Conservation (phyloP, 2,113 vertebrate species). For the Burhinus bistriatus region DNA sequence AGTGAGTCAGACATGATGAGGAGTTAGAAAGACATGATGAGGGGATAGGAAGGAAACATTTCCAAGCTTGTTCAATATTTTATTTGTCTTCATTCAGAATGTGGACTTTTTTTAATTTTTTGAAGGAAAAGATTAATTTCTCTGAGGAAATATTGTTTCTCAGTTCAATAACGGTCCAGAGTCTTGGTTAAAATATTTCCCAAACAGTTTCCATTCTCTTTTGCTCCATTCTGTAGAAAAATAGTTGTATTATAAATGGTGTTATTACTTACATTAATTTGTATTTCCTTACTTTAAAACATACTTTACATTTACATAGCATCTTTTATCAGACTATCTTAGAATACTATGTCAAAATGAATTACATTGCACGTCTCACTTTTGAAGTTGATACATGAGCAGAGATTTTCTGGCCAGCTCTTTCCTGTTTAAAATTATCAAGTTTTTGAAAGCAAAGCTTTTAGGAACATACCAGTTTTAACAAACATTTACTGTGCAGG, state of each 20-base stretch:
- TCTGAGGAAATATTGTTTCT: background rate
- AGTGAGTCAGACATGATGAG: background rate
- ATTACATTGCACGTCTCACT: background rate
- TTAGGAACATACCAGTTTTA: background rate
- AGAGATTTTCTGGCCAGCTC: background rate
- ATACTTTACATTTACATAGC: background rate
- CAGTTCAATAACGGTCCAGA: background rate
- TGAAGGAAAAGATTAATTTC: background rate
- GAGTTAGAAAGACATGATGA: background rate
- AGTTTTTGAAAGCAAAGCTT: background rate
- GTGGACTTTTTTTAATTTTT: background rate
- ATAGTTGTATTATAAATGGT: background rate
- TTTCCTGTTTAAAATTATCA: background rate
- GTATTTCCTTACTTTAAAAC: background rate
- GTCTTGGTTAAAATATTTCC: background rate
- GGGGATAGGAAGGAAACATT: background rate
- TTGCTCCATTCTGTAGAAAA: background rate
- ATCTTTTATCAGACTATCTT: background rate
- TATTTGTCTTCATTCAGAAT: background rate
- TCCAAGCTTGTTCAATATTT: background rate
- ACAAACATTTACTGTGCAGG: background rate
- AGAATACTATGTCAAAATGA: background rate
- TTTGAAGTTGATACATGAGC: background rate
- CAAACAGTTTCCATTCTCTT: background rate
- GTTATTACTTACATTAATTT: background rate